Conservation (phyloP, 92 coral and sea anemone genomes). For the Pocillopora grandis region DNA sequence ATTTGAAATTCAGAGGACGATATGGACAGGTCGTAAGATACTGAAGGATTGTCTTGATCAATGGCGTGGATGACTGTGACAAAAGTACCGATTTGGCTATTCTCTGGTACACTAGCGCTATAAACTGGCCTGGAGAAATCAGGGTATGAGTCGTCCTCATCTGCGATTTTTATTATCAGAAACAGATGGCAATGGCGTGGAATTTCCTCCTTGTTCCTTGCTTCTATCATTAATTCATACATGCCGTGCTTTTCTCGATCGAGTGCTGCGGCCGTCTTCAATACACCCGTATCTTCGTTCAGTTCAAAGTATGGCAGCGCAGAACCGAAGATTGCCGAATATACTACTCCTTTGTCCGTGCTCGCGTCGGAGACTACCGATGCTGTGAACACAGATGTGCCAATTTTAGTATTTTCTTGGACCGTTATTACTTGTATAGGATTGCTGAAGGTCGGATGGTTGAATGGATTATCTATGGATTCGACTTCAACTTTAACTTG, state of each 20-base stretch:
- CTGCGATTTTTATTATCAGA: slow-evolving; percentile 49
- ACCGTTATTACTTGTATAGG: slow-evolving; percentile 37
- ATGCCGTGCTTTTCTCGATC: slow-evolving; percentile 62
- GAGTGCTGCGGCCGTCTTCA: slow-evolving; percentile 60
- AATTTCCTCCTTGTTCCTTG: slow-evolving; percentile 55
- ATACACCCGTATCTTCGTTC: slow-evolving; percentile 59
- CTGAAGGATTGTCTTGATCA: slow-evolving; percentile 55
- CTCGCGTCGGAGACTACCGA: slow-evolving; percentile 64
- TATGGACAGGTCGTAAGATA: slow-evolving; percentile 27
- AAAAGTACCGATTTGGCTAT: slow-evolving; percentile 74
- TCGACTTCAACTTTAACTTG: slow-evolving; percentile 58
- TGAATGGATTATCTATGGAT: slow-evolving; percentile 58
- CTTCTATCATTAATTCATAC: slow-evolving; percentile 68
- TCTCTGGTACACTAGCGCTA: slow-evolving; percentile 67
- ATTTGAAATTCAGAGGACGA: slow-evolving; percentile 47
- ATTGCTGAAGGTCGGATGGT: slow-evolving; percentile 58
- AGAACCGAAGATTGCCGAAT: slow-evolving; percentile 66
- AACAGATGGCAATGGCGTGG: slow-evolving; percentile 54
- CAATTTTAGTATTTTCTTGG: slow-evolving; percentile 44
- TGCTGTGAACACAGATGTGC: slow-evolving; percentile 53
- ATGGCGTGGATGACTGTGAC: slow-evolving; percentile 71
- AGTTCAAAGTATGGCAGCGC: slow-evolving; percentile 60
- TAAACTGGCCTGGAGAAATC: slow-evolving; percentile 62
- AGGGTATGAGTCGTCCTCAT: slow-evolving; percentile 66
- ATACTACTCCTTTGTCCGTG: slow-evolving; percentile 52